Conservation (phyloP, 2,888 invertebrate genomes). For the Nematopogon swammerdamellus region DNA sequence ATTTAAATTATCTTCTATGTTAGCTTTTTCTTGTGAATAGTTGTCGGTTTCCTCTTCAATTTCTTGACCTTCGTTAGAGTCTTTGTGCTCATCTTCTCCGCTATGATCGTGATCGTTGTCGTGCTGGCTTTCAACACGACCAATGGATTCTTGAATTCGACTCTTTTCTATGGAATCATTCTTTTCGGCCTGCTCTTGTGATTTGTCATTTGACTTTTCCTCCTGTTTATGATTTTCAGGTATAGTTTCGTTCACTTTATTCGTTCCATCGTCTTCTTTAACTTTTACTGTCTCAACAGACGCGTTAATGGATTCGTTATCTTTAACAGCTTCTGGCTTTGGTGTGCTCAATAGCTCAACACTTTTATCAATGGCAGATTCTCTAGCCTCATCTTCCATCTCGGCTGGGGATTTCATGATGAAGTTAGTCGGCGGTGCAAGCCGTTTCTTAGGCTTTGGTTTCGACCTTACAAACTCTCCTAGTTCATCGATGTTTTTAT, state of each 20-base stretch:
- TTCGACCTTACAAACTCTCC: conserved; percentile 32
- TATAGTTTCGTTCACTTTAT: conserved; percentile 10
- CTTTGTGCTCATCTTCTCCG: too few relatives aligned
- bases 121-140: background rate
- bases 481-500: conserved; percentile 35
- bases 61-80: background rate
- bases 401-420: conserved; percentile 26
- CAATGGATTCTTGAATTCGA: background rate
- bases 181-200: background rate
- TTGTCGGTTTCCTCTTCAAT: background rate
- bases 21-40: background rate
- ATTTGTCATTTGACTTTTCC: background rate
- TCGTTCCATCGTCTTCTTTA: background rate
- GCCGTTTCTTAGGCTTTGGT: conserved; percentile 26
- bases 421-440: conserved; percentile 36
- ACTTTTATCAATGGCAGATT: too few relatives aligned
- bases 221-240: conserved; percentile 16
- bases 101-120: background rate
- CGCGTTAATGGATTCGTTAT: too few relatives aligned
- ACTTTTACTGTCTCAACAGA: too few relatives aligned
- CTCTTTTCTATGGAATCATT: background rate
- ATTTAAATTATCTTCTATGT: background rate
- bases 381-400: too few relatives aligned
- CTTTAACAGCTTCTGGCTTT: too few relatives aligned
- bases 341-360: too few relatives aligned